These are phyloP conservation scores for Chelonus insularis DNA, from an alignment of 1,140 invertebrate genomes.

Conservation along the genomic window DNA sequence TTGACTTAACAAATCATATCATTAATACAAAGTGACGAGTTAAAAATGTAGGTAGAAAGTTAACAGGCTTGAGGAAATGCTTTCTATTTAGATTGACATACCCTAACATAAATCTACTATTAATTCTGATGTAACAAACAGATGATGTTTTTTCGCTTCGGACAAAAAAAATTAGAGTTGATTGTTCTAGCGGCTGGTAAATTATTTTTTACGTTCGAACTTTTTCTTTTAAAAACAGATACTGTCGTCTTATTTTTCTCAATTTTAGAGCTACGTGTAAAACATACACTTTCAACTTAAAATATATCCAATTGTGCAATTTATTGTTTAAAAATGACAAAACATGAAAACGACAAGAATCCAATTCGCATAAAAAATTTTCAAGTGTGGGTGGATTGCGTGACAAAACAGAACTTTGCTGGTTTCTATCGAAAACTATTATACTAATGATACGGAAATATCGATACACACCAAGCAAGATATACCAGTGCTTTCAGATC, in stretches of 20 bases:
- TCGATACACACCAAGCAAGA: conserved; percentile 3
- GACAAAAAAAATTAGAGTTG: no score
- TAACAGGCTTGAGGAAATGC: no score
- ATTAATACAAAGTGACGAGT: background rate
- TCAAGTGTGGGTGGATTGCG: conserved; percentile 30
- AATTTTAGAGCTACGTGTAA: no score
- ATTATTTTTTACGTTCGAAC: no score
- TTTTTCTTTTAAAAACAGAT: no score
- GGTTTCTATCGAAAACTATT: conserved; percentile 27
- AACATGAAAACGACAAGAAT: background rate
- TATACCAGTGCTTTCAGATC: background rate
- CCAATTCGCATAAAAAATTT: background rate
- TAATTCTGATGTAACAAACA: no score
- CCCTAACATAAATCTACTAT: no score
- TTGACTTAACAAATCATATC: background rate
- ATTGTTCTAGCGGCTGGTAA: no score
- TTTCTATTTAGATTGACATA: no score
- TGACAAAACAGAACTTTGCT: conserved; percentile 25
- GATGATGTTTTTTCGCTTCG: no score
- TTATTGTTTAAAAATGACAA: background rate
- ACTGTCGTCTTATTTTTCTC: no score
- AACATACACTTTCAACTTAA: no score
- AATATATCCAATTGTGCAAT: background rate
- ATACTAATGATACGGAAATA: conserved; percentile 21
- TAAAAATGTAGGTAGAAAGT: background rate